phyloP scores from a whole-genome alignment of 1,140 invertebrate species.

The Brachionus angularis region DNA sequence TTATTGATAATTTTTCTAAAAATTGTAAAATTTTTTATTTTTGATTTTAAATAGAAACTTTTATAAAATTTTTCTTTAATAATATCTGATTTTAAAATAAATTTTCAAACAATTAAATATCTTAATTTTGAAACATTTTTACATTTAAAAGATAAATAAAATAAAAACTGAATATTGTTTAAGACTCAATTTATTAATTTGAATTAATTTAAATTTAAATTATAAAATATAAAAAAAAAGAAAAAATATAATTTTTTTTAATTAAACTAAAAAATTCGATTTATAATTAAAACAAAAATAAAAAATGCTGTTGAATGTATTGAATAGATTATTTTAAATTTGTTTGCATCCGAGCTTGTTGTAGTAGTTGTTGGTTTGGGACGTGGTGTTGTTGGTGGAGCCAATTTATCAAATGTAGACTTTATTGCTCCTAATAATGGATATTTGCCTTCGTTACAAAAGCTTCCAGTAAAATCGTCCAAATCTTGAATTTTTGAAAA shows the following conservation, averaged over 20 bases:
- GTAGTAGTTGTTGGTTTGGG: background rate
- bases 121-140: too few relatives aligned
- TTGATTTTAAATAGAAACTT: background rate
- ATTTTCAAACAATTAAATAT: too few relatives aligned
- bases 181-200: too few relatives aligned
- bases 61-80: background rate
- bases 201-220: too few relatives aligned
- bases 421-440: constrained; percentile 48
- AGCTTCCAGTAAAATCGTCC: constrained; percentile 60
- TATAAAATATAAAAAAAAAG: too few relatives aligned
- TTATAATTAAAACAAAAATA: background rate
- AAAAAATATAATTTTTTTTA: too few relatives aligned
- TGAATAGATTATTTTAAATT: background rate
- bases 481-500: constrained; percentile 90
- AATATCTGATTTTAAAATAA: background rate
- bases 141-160: too few relatives aligned
- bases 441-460: constrained; percentile 51
- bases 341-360: background rate
- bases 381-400: constrained; percentile 23
- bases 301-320: background rate
- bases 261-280: too few relatives aligned
- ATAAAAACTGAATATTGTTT: too few relatives aligned
- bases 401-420: constrained; percentile 33
- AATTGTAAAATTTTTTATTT: background rate
- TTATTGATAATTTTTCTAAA: background rate